Evolutionary conservation across 2,888 invertebrate genomes (phyloP), one percentile per base, ranked within the genome.

Genomic region (Agrotis ipsilon): DNA sequence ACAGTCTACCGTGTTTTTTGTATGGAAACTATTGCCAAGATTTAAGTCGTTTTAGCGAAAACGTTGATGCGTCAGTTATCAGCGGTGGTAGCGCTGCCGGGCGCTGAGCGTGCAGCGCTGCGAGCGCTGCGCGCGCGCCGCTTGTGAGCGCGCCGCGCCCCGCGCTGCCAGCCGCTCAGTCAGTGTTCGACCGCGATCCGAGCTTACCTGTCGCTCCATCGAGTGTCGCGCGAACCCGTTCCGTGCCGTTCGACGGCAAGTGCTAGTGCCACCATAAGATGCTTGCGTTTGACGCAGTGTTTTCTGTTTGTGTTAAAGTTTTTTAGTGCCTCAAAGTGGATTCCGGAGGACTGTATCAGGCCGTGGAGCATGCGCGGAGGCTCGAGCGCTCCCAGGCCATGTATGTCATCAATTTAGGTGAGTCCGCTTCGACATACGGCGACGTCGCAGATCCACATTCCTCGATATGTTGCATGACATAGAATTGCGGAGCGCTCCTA

Each of bases 371-470:
- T 92, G 93, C 95, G 88, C 92, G 93, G 87, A 93, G 94, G 92
- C 94, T 95, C 92, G 94, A 95, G 93, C 95, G 96, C 94, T 95
- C 96, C 92, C 96, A 93, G 94, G 96, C 95, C 92, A 96, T 96
- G 96, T 96, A 96, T 95, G 96, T 96, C 95, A 95, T 96, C 85
- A 96, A 96, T 95, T 94, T 96, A 94, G 96, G 96, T 96, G 93
- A 96, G 96, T 94, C 92, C 92, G 92, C 92, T 90, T 90, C 83
- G 87, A 87, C 88, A 88, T 87, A 90, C 88, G 80, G 68, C 87
- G 78, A 82, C 84, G 85, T 84, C 86, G 86, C 82, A 86, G 91
- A 87, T 91, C 91, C 85, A 92, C 92, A 93, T 92, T 92, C 89
- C 88, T 85, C 84, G 86, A 86, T 83, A 78, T 87, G 83, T 85